Evolutionary conservation across 2,797 vertebrate species (phyloP).

Genomic region (Pteropus rufus): DNA sequence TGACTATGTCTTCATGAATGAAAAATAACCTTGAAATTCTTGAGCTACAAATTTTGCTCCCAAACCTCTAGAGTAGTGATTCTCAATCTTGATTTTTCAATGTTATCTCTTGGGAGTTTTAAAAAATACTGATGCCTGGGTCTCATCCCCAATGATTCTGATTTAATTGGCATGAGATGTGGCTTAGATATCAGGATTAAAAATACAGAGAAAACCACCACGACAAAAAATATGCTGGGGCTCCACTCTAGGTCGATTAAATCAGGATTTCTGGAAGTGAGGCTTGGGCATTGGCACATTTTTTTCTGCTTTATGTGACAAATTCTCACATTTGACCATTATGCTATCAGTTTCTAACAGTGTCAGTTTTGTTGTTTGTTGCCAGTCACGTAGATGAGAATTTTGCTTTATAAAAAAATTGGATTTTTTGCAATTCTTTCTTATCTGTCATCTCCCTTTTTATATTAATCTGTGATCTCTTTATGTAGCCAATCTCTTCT

Average conservation of each 20-base stretch:
- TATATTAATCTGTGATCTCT: background rate
- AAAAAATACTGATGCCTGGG: background rate
- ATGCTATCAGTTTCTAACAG: background rate
- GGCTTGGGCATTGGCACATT: background rate
- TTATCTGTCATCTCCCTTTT: background rate
- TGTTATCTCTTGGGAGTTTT: background rate
- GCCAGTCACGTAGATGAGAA: background rate
- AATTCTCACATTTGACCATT: background rate
- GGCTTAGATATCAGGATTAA: background rate
- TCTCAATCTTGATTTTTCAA: background rate
- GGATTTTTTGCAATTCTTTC: background rate
- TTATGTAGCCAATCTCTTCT: background rate
- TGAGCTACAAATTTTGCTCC: background rate
- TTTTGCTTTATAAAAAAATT: background rate
- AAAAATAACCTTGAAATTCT: conserved; percentile 28
- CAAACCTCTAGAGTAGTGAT: background rate
- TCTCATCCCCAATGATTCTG: background rate
- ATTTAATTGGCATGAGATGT: background rate
- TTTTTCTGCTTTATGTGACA: background rate
- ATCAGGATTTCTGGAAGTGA: background rate
- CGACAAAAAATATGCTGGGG: background rate
- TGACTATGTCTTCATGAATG: background rate
- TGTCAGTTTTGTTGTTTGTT: background rate
- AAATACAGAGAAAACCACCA: background rate
- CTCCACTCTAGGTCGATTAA: background rate